Percentiles rank a stretch among this genome's conserved stretches.
Conservation (phyloP, 2,113 vertebrate genomes). For the Macrotus californicus region DNA sequence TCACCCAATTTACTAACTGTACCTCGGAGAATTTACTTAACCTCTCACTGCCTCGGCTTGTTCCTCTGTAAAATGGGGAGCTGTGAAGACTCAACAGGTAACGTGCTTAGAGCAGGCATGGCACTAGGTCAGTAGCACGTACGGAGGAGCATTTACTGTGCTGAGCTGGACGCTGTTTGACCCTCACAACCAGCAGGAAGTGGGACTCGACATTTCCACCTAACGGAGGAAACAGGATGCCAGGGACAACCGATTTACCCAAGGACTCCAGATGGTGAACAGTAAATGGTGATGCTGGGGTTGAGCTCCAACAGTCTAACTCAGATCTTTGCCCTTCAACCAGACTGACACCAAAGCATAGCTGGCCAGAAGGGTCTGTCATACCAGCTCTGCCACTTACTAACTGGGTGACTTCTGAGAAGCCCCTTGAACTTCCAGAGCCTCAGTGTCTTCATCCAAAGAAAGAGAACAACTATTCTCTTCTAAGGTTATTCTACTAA, state of each 20-base stretch:
- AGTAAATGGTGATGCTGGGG: background rate
- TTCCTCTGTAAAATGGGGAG: background rate
- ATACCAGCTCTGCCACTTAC: background rate
- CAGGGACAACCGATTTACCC: background rate
- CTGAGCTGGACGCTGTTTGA: accelerated
- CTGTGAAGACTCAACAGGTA: background rate
- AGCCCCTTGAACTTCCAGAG: background rate
- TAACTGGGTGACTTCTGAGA: background rate
- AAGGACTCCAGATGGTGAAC: background rate
- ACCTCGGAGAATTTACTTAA: background rate
- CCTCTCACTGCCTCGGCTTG: background rate
- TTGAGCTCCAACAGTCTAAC: background rate
- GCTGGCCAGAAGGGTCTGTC: background rate
- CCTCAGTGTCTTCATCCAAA: background rate
- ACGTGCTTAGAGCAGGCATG: background rate
- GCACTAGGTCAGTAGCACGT: background rate
- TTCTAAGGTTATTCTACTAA: background rate
- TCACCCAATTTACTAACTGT: background rate
- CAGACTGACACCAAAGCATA: background rate
- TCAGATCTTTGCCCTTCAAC: background rate
- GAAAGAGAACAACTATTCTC: background rate
- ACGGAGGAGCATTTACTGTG: background rate
- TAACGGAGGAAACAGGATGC: background rate
- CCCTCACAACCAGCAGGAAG: background rate
- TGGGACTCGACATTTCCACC: background rate